Base-by-base conservation (phyloP, 1,140 invertebrate species). In the Carcinoscorpius rotundicauda region DNA sequence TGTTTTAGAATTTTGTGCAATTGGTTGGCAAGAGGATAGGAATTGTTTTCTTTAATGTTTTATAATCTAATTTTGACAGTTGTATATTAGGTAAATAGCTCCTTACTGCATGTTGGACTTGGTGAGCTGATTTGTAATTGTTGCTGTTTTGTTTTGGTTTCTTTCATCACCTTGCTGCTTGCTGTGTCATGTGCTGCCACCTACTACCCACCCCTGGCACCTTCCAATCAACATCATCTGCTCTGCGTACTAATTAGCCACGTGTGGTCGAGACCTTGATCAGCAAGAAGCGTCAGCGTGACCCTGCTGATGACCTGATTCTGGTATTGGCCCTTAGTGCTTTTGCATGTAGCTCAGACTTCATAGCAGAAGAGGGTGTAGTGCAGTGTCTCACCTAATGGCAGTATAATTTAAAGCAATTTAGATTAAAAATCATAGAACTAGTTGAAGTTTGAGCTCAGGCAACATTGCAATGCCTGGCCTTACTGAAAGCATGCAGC, bases 241-340 rank as follows among this genome's bases (percentile, higher is more conserved):
- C 75, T 76, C 73, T 74, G 73, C 74, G 74, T 76, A 76, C 74
- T 76, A 77, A 76, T 78, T 78, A 78, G 76, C 77, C 76, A 72
- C 76, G 74, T 75, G 74, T 76, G 75, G 76, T 78, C 71, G 76
- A 78, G 74, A 75, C 77, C 66, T 72, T 78, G 82, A 83, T 87
- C 79, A 87, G 87, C 83, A 89, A 90, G 87, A 91, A 91, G 84
- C 85, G 86, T 80, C 82, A 84, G 80, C 85, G 85, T 80, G 86
- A 87, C 81, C 84, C 85, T 82, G 84, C 80, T 77, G 87, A 87
- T 81, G 89, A 91, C 83, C 82, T 91, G 83, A 84, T 91, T 86
- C 87, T 91, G 89, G 89, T 91, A 91, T 87, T 85, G 71, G 64
- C 72, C 75, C 75, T 74, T 76, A 72, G 76, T 75, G 77, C 76